These are phyloP conservation scores for Cyanocitta stelleri DNA, from an alignment of 2,113 vertebrate genomes.

Conservation along the genomic window DNA sequence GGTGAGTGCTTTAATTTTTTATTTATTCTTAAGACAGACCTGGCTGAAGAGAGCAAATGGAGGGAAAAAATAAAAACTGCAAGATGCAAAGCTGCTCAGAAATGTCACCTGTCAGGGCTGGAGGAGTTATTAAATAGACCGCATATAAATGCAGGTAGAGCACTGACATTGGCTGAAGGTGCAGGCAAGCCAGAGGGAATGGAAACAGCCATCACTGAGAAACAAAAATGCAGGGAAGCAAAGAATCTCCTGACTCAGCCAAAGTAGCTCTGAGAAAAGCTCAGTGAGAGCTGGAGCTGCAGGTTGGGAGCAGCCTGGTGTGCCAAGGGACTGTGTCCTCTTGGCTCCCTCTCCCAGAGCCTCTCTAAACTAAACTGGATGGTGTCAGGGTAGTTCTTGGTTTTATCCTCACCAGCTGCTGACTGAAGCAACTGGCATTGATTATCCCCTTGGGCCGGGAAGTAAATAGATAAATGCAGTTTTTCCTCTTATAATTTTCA, in stretches of 20 bases:
- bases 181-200: neutral
- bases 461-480: neutral
- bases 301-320: neutral
- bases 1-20: neutral
- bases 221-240: neutral
- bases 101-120: neutral
- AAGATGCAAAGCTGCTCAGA: neutral
- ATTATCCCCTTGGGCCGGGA: neutral
- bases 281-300: neutral
- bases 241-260: neutral
- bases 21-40: neutral
- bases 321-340: neutral
- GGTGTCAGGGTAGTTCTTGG: neutral
- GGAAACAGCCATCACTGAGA: neutral
- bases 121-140: neutral
- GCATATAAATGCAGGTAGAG: neutral
- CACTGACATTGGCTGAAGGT: neutral
- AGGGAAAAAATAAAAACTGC: neutral
- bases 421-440: accelerated
- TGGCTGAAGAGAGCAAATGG: neutral
- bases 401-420: neutral
- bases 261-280: neutral
- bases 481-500: neutral
- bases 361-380: neutral
- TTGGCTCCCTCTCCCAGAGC: neutral